Base-by-base conservation (phyloP, 2,797 vertebrate species). In the Melanogrammus aeglefinus region DNA sequence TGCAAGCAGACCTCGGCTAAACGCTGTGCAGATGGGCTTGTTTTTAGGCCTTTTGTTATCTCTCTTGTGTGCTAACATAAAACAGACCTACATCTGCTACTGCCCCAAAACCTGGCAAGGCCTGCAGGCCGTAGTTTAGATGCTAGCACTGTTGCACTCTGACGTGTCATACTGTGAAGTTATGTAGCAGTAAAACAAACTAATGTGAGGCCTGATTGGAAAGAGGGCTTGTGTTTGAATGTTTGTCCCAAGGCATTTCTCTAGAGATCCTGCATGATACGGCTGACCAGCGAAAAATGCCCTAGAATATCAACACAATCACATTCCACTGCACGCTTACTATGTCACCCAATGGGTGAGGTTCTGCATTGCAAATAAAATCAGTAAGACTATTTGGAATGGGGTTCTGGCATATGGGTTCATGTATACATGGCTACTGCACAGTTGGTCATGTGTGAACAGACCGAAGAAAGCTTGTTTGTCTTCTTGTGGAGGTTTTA, bases 31-130 rank as follows among this genome's bases (percentile, higher is more conserved):
- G 76, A 75, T 80, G 63, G 74, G 80, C 79, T 57, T 80, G 76
- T 79, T 80, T 79, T 80, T 77, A 72, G 77, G 38, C 27, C 74
- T 84, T 39, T 85, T 80, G 74, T 87, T 83, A 81, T 85, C 76
- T 72, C 73, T 14, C 69, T 70, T 29, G 79, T 70, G 81, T 24
- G 31, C 77, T 77, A 78, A 89, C 79, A 78, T 80, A 47, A 85
- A 85, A 80, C 83, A 84, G 84, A 76, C 76, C 41, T 76, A 24
- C 76, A 44, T 83, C 51, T 82, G 73, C 76, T 29, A 29, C 47
- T 81, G 71, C 70, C 29, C 1, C 0, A 33, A 41, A 44, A 79
- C 27, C 38, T 74, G 51, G 35, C 81, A 33, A 41, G 80, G 38
- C 77, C 82, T 57, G 77, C 73, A 6, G 16, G 24, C 33, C 4